Evolutionary conservation across 2,113 vertebrate species (phyloP), one percentile per base, ranked within the genome.

Genomic region (Xiphias gladius): DNA sequence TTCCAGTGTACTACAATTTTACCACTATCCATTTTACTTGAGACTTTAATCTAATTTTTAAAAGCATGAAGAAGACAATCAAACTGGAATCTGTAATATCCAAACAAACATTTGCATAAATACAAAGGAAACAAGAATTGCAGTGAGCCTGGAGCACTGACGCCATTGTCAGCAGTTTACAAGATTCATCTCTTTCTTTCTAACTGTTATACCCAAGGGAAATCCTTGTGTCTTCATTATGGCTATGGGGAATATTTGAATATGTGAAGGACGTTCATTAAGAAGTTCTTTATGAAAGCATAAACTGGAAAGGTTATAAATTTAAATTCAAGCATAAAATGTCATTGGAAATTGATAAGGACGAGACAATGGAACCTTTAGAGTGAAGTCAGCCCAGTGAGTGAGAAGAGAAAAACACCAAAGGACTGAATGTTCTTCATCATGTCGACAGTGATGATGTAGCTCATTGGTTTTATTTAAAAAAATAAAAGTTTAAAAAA

Each of bases 71-170:
- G 70, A 91, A 87, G 79, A 84, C 86, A 95, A 93, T 96, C 92
- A 93, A 89, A 92, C 91, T 62, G 43, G 86, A 94, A 94, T 93
- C 80, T 68, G 77, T 89, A 85, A 90, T 89, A 90, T 91, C 91
- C 90, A 94, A 95, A 94, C 92, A 94, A 91, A 90, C 82, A 95
- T 95, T 95, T 91, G 84, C 94, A 95, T 95, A 94, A 91, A 93
- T 81, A 94, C 89, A 94, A 95, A 94, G 93, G 86, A 88, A 89
- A 91, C 82, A 92, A 76, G 86, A 89, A 91, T 88, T 88, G 82
- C 86, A 89, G 86, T 91, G 80, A 85, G 83, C 92, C 88, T 86
- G 89, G 84, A 88, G 82, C 54, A 59, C 67, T 46, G 85, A 67
- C 8, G 74, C 82, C 81, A 89, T 92, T 93, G 90, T 88, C 81